Evolutionary conservation across 2,797 vertebrate genomes (phyloP), one percentile per base, ranked within the genome.

Genomic region (Holocentrus rufus): DNA sequence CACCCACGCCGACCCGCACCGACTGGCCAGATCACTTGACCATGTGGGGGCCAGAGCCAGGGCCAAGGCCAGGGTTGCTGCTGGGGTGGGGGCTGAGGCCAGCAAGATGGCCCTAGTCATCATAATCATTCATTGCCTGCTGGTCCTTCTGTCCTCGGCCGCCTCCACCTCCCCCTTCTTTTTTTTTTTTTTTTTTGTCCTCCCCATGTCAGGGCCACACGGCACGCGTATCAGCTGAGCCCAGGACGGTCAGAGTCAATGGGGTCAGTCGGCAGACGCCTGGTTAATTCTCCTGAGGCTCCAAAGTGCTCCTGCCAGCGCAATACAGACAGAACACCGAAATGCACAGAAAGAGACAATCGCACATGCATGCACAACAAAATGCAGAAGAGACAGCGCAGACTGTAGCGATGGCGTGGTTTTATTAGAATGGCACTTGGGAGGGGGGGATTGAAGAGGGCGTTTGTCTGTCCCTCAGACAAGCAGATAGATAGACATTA

Each of bases 211-310:
- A 74, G 82, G 83, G 86, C 81, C 79, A 81, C 84, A 73, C 82
- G 89, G 85, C 91, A 90, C 88, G 85, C 80, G 88, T 88, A 90
- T 91, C 90, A 92, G 91, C 91, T 93, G 88, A 92, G 90, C 82
- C 81, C 86, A 84, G 88, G 86, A 88, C 74, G 87, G 80, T 81
- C 50, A 6, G 88, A 91, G 92, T 94, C 91, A 92, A 76, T 36
- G 63, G 88, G 93, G 94, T 94, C 92, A 92, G 82, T 81, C 86
- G 92, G 92, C 91, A 93, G 93, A 92, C 91, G 93, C 91, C 90
- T 93, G 84, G 90, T 94, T 94, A 93, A 93, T 88, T 92, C 93
- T 92, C 92, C 69, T 22, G 90, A 87, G 94, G 82, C 72, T 71
- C 71, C 80, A 72, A 66, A 90, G 85, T 63, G 70, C 76, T 73